phyloP scores from a whole-genome alignment of 2,113 vertebrate species.

The Pomatostomus ruficeps region DNA sequence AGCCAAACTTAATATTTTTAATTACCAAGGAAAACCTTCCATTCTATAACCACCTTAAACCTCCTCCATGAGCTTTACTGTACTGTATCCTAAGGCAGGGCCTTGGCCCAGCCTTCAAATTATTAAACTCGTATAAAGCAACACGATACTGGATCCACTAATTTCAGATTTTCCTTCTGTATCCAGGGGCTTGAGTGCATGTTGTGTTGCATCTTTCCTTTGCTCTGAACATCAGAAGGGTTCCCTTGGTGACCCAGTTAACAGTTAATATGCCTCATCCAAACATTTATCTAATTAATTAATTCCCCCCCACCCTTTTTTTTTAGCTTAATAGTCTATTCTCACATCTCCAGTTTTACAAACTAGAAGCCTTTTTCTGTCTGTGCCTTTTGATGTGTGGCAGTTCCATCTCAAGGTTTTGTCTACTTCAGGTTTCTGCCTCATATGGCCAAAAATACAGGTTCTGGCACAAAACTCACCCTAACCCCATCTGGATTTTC shows the following conservation, averaged over 20 bases:
- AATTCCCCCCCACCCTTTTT: fast-evolving
- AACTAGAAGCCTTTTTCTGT: background rate
- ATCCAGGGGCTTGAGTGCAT: background rate
- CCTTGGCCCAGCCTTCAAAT: background rate
- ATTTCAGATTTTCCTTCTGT: background rate
- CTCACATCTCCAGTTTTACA: background rate
- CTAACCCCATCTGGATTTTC: background rate
- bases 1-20: slow-evolving; percentile 39
- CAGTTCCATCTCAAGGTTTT: background rate
- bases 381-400: background rate
- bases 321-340: background rate
- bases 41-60: background rate
- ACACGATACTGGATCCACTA: fast-evolving
- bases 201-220: background rate
- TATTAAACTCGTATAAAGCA: background rate
- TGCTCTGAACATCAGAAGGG: background rate
- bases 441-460: background rate
- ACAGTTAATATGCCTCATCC: background rate
- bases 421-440: background rate
- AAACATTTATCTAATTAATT: background rate
- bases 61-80: background rate
- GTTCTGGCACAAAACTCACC: background rate
- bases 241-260: background rate
- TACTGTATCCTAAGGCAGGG: background rate
- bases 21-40: background rate